phyloP scores from a whole-genome alignment of 2,797 vertebrate species.

The Cryptoblepharus egeriae region DNA sequence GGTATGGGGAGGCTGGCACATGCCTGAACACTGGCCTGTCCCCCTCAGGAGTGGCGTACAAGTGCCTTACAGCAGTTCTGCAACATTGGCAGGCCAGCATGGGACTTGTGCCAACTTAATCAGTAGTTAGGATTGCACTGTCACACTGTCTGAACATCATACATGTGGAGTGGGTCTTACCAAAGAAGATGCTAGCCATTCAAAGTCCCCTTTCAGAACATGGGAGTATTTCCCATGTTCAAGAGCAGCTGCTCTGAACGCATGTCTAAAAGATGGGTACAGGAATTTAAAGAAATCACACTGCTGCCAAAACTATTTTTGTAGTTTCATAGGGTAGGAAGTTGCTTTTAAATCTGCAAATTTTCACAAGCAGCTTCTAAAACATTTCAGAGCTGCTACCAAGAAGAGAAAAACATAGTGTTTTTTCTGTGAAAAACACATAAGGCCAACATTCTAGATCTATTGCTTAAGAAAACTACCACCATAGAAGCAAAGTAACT shows the following conservation, averaged over 20 bases:
- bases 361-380: not conserved
- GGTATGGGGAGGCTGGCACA: no score
- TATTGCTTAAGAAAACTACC: not conserved
- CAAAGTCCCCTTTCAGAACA: not conserved
- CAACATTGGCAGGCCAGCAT: no score
- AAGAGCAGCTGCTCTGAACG: not conserved
- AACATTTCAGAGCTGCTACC: not conserved
- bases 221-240: not conserved
- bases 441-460: not conserved
- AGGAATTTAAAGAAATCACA: not conserved
- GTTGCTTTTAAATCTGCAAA: not conserved
- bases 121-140: no score
- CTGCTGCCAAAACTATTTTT: not conserved
- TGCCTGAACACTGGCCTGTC: no score
- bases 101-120: no score
- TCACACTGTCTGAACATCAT: no score
- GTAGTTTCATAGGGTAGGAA: not conserved
- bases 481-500: not conserved
- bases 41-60: no score
- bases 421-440: not conserved
- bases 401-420: not conserved
- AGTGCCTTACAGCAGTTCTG: no score
- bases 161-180: no score
- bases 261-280: not conserved
- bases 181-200: not conserved